phyloP scores from a whole-genome alignment of 92 coral and sea anemone genomes.

The Muricea muricata region DNA sequence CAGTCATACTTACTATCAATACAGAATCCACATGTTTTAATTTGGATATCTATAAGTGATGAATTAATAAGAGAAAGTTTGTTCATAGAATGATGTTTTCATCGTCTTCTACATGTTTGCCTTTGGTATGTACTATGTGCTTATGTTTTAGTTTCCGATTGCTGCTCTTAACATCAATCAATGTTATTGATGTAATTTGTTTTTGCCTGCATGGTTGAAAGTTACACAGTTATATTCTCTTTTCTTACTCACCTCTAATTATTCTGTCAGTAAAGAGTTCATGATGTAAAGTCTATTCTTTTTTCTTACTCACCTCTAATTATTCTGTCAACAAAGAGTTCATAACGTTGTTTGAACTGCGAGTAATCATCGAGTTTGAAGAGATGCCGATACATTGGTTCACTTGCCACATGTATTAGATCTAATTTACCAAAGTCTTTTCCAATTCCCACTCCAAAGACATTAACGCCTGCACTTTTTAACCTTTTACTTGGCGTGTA shows the following conservation, averaged over 20 bases:
- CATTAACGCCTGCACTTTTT: constrained; percentile 54
- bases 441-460: constrained; percentile 75
- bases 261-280: constrained; percentile 24
- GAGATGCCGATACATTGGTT: constrained; percentile 47
- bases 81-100: neutral
- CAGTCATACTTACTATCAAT: constrained; percentile 25
- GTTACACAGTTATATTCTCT: too few species aligned
- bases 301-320: neutral
- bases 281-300: neutral
- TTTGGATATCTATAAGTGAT: constrained; percentile 1
- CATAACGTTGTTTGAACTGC: constrained; percentile 34
- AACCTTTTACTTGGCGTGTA: constrained; percentile 63
- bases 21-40: constrained; percentile 28
- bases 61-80: neutral
- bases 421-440: constrained; percentile 60
- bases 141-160: neutral
- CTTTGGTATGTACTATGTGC: neutral
- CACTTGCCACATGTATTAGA: constrained; percentile 61
- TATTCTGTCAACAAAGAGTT: constrained; percentile 21
- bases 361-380: constrained; percentile 19
- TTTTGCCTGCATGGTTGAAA: too few species aligned
- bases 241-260: neutral
- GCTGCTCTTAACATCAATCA: too few species aligned
- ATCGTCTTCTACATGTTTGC: neutral
- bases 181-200: neutral